A percentile compares a stretch with the other conserved stretches of the same genome.
Evolutionary conservation across 2,797 vertebrate species (phyloP).

Genomic region (Lagorchestes hirsutus): DNA sequence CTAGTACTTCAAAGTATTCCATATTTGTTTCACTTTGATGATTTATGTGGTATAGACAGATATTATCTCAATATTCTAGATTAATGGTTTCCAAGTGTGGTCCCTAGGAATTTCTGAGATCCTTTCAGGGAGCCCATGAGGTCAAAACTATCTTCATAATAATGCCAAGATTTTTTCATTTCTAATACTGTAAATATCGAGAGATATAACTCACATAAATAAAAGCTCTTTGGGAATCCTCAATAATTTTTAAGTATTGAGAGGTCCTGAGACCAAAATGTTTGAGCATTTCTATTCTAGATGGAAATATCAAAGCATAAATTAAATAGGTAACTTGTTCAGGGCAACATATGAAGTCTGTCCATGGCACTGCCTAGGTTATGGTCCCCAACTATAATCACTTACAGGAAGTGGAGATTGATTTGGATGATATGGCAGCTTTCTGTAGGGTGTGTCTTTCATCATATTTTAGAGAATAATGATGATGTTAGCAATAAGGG

Average conservation of each 20-base stretch:
- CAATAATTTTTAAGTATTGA: background rate
- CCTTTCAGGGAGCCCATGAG: background rate
- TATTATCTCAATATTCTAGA: background rate
- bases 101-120: background rate
- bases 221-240: background rate
- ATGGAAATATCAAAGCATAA: background rate
- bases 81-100: background rate
- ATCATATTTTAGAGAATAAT: constrained; percentile 2
- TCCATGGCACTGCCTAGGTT: background rate
- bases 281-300: background rate
- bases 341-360: background rate
- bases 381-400: background rate
- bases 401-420: background rate
- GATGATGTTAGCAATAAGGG: constrained; percentile 17
- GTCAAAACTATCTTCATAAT: background rate
- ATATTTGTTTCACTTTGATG: background rate
- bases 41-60: background rate
- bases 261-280: background rate
- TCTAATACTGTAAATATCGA: background rate
- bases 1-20: background rate
- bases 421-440: background rate
- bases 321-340: background rate
- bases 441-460: background rate
- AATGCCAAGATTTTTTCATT: background rate
- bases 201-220: background rate